Evolutionary conservation across 2,113 vertebrate genomes (phyloP).

Genomic region (Macroglossus sobrinus): DNA sequence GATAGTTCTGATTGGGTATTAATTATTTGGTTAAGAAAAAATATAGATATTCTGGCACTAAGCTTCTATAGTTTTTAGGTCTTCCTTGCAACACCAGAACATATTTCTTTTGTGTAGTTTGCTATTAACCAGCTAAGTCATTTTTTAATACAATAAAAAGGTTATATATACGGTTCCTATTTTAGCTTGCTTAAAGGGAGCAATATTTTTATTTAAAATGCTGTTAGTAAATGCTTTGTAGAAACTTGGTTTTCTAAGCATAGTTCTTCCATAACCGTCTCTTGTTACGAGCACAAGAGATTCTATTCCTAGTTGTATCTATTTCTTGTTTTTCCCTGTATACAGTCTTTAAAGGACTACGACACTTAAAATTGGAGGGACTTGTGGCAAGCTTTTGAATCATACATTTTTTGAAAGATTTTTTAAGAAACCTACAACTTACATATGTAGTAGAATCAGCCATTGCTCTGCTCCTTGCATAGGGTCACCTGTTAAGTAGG

Average conservation of each 20-base stretch:
- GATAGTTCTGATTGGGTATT: conserved; percentile 77
- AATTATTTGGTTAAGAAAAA: conserved; percentile 75
- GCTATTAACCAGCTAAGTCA: conserved; percentile 74
- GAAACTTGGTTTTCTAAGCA: conserved; percentile 78
- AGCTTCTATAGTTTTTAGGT: conserved; percentile 82
- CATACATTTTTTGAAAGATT: conserved; percentile 77
- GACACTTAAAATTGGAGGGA: conserved; percentile 78
- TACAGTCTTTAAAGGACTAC: conserved; percentile 86
- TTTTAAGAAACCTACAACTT: conserved; percentile 79
- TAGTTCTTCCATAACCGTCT: conserved; percentile 59
- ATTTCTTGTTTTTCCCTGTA: conserved; percentile 67
- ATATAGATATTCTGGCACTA: conserved; percentile 76
- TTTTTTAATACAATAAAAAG: conserved; percentile 73
- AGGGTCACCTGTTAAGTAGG: conserved; percentile 82
- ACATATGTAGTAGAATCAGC: conserved; percentile 80
- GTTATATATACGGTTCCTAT: conserved; percentile 80
- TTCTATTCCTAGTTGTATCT: conserved; percentile 59
- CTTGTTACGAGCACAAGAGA: conserved; percentile 74
- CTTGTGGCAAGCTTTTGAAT: conserved; percentile 83
- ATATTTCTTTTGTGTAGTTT: conserved; percentile 77
- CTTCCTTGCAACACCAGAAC: conserved; percentile 81
- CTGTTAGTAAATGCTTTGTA: conserved; percentile 80
- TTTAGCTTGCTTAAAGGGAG: conserved; percentile 81
- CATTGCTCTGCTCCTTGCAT: conserved; percentile 85
- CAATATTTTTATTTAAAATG: conserved; percentile 85